These are phyloP conservation scores for Nipponia nippon DNA, from an alignment of 2,113 vertebrate genomes.

Conservation along the genomic window DNA sequence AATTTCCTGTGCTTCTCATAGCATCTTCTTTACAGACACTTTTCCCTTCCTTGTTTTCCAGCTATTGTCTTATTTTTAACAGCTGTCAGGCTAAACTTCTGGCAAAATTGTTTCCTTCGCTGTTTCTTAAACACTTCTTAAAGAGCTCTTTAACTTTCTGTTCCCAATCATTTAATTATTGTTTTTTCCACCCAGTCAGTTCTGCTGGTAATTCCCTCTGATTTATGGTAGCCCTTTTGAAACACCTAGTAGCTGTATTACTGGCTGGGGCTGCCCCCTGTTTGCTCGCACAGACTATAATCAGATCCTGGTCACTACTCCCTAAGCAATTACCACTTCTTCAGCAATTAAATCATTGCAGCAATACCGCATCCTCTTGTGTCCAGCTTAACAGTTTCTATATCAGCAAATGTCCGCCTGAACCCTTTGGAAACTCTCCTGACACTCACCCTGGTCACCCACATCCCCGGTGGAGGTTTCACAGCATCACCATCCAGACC, in stretches of 20 bases:
- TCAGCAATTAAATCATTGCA: not conserved
- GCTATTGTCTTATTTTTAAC: not conserved
- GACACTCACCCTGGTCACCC: not conserved
- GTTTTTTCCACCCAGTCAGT: not conserved
- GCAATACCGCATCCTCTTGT: not conserved
- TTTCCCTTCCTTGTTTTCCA: not conserved
- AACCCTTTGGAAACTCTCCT: not conserved
- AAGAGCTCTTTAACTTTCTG: not conserved
- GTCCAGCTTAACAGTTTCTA: not conserved
- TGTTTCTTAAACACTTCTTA: not conserved
- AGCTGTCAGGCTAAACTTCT: not conserved
- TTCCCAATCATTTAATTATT: not conserved
- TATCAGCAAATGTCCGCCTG: no score
- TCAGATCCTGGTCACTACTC: not conserved
- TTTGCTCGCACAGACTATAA: not conserved
- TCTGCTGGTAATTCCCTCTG: not conserved
- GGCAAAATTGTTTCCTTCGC: not conserved
- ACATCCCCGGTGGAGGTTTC: accelerated
- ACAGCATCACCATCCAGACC: accelerated
- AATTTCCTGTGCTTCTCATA: not conserved
- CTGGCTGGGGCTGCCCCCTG: not conserved
- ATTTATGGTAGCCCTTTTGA: not conserved
- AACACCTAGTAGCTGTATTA: not conserved
- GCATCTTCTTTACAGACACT: not conserved
- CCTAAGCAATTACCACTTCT: not conserved